phyloP scores from a whole-genome alignment of 2,888 invertebrate genomes.

The Nysson spinosus region DNA sequence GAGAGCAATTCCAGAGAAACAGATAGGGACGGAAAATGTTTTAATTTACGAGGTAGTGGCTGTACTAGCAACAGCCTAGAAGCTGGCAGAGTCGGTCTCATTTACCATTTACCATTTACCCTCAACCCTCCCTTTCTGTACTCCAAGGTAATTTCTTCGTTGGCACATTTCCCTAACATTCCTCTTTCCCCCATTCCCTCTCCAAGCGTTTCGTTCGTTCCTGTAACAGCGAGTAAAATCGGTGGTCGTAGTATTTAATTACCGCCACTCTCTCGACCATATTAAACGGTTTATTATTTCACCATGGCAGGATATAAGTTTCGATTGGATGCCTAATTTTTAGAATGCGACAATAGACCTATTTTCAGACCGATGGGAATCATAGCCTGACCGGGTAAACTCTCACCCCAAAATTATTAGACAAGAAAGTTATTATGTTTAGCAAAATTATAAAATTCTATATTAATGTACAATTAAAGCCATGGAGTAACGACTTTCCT shows the following conservation, averaged over 20 bases:
- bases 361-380: not conserved
- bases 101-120: constrained; percentile 46
- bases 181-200: constrained; percentile 3
- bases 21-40: constrained; percentile 5
- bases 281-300: constrained; percentile 42
- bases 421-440: too few species aligned
- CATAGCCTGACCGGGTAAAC: too few species aligned
- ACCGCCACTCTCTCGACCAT: constrained; percentile 34
- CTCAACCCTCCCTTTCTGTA: constrained; percentile 1
- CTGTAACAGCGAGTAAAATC: constrained; percentile 14
- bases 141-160: constrained; percentile 43
- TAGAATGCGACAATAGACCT: not conserved
- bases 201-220: constrained; percentile 14
- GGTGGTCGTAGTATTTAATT: constrained; percentile 62
- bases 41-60: constrained; percentile 38
- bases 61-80: constrained; percentile 2
- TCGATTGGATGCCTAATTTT: not conserved
- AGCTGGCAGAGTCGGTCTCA: constrained; percentile 18
- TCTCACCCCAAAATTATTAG: too few species aligned
- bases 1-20: not conserved
- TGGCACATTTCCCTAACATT: constrained; percentile 14
- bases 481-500: too few species aligned
- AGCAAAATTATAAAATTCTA: too few species aligned
- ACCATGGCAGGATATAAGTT: not conserved
- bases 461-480: too few species aligned